A percentile compares a stretch with the other conserved stretches of the same genome.
Evolutionary conservation across 2,888 invertebrate species (phyloP).

Genomic region (Cosmorhoe ocellata): DNA sequence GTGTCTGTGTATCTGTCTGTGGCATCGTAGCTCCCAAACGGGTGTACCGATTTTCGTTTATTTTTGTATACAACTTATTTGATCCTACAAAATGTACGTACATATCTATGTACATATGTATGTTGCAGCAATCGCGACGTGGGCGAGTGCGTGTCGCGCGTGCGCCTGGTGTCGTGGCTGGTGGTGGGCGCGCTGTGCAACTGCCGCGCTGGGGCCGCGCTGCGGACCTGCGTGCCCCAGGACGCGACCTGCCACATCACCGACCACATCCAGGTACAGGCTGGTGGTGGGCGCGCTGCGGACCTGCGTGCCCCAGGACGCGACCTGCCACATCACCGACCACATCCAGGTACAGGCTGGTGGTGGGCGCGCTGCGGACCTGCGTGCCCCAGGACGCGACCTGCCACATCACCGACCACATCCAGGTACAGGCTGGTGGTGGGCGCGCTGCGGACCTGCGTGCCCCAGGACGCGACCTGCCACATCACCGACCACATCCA

Average conservation of each 20-base stretch:
- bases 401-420: constrained; percentile 97
- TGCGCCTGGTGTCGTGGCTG: constrained; percentile 97
- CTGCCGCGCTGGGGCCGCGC: constrained; percentile 81
- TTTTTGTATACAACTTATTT: no score
- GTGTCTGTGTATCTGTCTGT: no score
- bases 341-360: constrained; percentile 82
- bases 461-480: constrained; percentile 97
- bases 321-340: constrained; percentile 97
- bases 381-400: constrained; percentile 98
- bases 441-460: constrained; percentile 90
- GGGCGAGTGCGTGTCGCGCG: constrained; percentile 96
- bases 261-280: constrained; percentile 87
- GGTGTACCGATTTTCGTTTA: no score
- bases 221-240: constrained; percentile 95
- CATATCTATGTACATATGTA: no score
- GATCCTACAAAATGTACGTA: no score
- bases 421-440: constrained; percentile 55
- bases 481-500: constrained; percentile 97
- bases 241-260: constrained; percentile 98
- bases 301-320: constrained; percentile 97
- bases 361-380: constrained; percentile 85
- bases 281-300: constrained; percentile 82
- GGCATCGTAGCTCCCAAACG: no score
- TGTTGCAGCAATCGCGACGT: constrained; percentile 91
- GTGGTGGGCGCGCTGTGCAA: constrained; percentile 97